phyloP scores from a whole-genome alignment of 2,888 invertebrate species.

The Drosophila emarginata region DNA sequence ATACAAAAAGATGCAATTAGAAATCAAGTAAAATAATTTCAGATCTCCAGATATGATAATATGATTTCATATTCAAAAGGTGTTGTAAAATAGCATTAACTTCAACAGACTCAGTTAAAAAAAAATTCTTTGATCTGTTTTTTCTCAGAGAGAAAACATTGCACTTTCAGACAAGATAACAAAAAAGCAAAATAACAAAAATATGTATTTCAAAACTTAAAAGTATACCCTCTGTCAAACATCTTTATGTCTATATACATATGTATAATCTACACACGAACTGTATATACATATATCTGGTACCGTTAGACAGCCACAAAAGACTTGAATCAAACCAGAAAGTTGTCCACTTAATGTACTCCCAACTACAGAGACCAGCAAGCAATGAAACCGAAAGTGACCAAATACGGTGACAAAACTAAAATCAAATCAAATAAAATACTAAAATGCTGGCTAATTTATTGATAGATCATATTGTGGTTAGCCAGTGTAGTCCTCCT shows the following conservation, averaged over 20 bases:
- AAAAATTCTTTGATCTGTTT: no score
- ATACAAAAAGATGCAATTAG: no score
- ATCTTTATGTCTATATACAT: background rate
- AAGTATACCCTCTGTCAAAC: background rate
- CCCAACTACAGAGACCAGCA: conserved; percentile 50
- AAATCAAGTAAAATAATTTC: no score
- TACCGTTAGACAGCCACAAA: conserved; percentile 32
- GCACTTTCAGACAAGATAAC: no score
- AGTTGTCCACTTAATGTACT: conserved; percentile 67
- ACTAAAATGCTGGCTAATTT: conserved; percentile 43
- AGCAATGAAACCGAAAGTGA: conserved; percentile 60
- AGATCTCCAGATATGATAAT: no score
- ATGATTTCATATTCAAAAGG: no score
- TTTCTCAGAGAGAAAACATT: no score
- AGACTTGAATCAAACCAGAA: conserved; percentile 23
- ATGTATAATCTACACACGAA: conserved; percentile 1
- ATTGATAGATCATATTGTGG: conserved; percentile 20
- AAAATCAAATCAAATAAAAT: conserved; percentile 39
- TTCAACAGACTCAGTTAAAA: no score
- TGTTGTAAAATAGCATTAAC: no score
- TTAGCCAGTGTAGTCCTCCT: background rate
- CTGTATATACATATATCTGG: conserved; percentile 39
- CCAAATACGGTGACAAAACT: conserved; percentile 62
- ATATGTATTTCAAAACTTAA: background rate
- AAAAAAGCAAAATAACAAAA: no score